These are phyloP conservation scores for Bradypodion ventrale DNA, from an alignment of 2,797 vertebrate genomes.

Conservation along the genomic window DNA sequence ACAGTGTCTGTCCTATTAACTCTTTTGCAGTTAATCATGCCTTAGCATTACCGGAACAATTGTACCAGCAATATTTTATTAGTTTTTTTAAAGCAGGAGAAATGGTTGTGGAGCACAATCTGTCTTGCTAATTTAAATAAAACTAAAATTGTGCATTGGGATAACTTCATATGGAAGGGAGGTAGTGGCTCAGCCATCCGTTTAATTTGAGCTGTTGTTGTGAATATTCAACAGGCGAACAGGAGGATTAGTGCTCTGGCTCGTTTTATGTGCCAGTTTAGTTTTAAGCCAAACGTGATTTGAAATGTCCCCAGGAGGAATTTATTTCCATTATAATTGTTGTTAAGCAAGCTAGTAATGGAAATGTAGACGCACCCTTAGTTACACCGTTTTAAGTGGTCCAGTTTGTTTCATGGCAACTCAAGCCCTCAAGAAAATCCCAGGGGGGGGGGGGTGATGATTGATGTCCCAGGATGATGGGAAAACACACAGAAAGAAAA, in stretches of 20 bases:
- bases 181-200: not conserved
- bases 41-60: not conserved
- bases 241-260: not conserved
- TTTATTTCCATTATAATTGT: slow-evolving; percentile 11
- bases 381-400: slow-evolving; percentile 5
- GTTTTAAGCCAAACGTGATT: slow-evolving; percentile 24
- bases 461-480: not conserved
- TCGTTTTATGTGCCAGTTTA: slow-evolving; percentile 18
- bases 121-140: slow-evolving; percentile 11
- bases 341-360: not conserved
- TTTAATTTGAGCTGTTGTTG: slow-evolving; percentile 19
- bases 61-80: not conserved
- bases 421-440: not conserved
- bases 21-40: not conserved
- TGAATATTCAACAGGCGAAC: slow-evolving; percentile 7
- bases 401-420: slow-evolving; percentile 17
- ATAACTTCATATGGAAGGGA: slow-evolving; percentile 14
- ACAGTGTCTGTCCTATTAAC: not conserved
- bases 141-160: slow-evolving; percentile 18
- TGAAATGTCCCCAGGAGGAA: slow-evolving; percentile 13
- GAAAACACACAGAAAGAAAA: not conserved
- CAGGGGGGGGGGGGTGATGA: not conserved
- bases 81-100: not conserved
- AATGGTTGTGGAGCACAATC: not conserved
- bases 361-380: slow-evolving; percentile 24